Percentiles rank a stretch among this genome's conserved stretches.
Evolutionary conservation across 2,888 invertebrate species (phyloP).

Genomic region (Agonopterix heracliana): DNA sequence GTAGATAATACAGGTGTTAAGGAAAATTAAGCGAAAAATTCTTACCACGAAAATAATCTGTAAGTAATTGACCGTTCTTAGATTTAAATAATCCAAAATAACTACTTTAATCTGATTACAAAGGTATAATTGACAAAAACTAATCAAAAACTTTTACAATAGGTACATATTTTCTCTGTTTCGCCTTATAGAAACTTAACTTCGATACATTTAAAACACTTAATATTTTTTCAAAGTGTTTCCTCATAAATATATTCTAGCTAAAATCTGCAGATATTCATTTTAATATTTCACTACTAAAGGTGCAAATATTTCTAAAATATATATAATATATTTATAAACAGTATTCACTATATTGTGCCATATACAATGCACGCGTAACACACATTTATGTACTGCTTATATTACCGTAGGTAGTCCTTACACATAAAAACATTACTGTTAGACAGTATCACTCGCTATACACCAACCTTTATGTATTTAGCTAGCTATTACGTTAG

Average conservation of each 20-base stretch:
- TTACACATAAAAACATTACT: slow-evolving; percentile 69
- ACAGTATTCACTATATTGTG: slow-evolving; percentile 65
- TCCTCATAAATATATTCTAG: slow-evolving; percentile 50
- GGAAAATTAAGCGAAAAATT: slow-evolving; percentile 37
- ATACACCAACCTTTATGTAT: slow-evolving; percentile 62
- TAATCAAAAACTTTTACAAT: slow-evolving; percentile 60
- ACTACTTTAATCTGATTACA: slow-evolving; percentile 62
- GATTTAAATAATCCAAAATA: slow-evolving; percentile 70
- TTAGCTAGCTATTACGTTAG: slow-evolving; percentile 47
- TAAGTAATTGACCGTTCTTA: slow-evolving; percentile 71
- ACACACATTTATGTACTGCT: slow-evolving; percentile 49
- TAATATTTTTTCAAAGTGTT: slow-evolving; percentile 27
- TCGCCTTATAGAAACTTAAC: slow-evolving; percentile 50
- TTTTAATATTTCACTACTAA: slow-evolving; percentile 68
- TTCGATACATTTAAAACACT: slow-evolving; percentile 22
- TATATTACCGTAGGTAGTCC: slow-evolving; percentile 42
- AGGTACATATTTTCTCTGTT: slow-evolving; percentile 37
- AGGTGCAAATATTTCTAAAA: slow-evolving; percentile 76
- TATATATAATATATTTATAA: slow-evolving; percentile 69
- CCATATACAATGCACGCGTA: slow-evolving; percentile 71
- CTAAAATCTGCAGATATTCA: slow-evolving; percentile 71
- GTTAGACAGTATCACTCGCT: slow-evolving; percentile 68
- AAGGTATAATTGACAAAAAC: slow-evolving; percentile 73
- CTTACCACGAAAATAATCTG: slow-evolving; percentile 56
- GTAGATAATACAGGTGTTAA: slow-evolving; percentile 21